Evolutionary conservation across 2,797 vertebrate genomes (phyloP).

Genomic region (Lacerta agilis): DNA sequence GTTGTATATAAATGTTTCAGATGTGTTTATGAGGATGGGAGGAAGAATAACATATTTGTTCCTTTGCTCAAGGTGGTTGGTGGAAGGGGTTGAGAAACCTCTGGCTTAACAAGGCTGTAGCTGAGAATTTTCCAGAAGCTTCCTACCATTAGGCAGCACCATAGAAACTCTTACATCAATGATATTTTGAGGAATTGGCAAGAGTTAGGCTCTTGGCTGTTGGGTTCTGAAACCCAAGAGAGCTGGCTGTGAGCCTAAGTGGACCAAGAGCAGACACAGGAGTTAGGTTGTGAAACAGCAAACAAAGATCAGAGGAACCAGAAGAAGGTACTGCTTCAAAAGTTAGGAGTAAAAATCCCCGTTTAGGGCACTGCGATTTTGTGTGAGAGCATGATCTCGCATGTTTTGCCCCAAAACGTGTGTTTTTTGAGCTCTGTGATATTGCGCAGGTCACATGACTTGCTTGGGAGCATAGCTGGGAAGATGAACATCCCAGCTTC

Average conservation of each 20-base stretch:
- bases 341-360: not conserved
- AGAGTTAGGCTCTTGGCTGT: not conserved
- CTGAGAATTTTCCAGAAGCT: not conserved
- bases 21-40: not conserved
- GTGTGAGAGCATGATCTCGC: too few relatives aligned
- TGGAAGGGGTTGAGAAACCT: not conserved
- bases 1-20: not conserved
- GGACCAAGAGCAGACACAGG: not conserved
- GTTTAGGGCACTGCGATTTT: too few relatives aligned
- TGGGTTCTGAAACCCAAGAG: not conserved
- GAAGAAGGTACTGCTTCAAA: not conserved
- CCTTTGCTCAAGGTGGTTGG: not conserved
- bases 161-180: not conserved
- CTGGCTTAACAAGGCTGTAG: not conserved
- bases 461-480: too few relatives aligned
- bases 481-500: too few relatives aligned
- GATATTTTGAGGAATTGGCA: not conserved
- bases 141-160: not conserved
- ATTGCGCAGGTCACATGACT: too few relatives aligned
- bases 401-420: too few relatives aligned
- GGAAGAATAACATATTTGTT: not conserved
- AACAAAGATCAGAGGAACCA: not conserved
- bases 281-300: not conserved
- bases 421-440: too few relatives aligned
- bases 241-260: not conserved